A percentile compares a stretch with the other conserved stretches of the same genome.
phyloP scores from a whole-genome alignment of 1,140 invertebrate species.

The Lasioglossum baleicum region DNA sequence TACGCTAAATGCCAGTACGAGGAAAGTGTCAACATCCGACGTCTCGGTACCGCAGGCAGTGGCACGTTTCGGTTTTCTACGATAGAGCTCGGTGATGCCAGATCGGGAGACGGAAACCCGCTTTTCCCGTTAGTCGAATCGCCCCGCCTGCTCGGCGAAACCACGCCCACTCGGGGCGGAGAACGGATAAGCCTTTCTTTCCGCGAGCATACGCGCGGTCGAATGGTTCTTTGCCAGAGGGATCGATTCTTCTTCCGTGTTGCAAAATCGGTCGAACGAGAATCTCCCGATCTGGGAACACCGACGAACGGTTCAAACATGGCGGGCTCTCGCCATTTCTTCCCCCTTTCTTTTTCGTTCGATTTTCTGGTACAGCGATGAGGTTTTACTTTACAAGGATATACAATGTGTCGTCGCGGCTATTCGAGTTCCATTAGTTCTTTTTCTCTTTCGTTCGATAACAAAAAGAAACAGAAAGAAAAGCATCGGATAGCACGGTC shows the following conservation, averaged over 20 bases:
- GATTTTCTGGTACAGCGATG: background rate
- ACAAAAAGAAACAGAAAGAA: background rate
- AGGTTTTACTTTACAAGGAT: constrained; percentile 35
- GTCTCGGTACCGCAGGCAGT: constrained; percentile 33
- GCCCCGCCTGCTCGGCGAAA: no score
- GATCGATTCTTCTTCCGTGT: no score
- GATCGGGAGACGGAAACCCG: constrained; percentile 4
- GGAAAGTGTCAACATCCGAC: constrained; percentile 30
- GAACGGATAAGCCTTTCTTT: no score
- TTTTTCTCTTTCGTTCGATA: no score
- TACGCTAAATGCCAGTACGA: constrained; percentile 27
- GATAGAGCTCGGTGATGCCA: constrained; percentile 13
- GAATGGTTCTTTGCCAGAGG: no score
- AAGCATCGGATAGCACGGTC: background rate
- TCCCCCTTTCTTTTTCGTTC: background rate
- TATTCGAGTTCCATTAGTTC: constrained; percentile 8
- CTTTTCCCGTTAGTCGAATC: no score
- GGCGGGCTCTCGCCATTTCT: background rate
- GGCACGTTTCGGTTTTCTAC: constrained; percentile 25
- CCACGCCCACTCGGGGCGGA: no score
- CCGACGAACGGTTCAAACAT: constrained; percentile 2
- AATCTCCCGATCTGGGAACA: constrained; percentile 10
- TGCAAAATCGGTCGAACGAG: no score
- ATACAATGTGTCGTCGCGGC: constrained; percentile 16
- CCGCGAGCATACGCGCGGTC: no score